Evolutionary conservation across 2,797 vertebrate species (phyloP).

Genomic region (Sebastes ruberrimus): DNA sequence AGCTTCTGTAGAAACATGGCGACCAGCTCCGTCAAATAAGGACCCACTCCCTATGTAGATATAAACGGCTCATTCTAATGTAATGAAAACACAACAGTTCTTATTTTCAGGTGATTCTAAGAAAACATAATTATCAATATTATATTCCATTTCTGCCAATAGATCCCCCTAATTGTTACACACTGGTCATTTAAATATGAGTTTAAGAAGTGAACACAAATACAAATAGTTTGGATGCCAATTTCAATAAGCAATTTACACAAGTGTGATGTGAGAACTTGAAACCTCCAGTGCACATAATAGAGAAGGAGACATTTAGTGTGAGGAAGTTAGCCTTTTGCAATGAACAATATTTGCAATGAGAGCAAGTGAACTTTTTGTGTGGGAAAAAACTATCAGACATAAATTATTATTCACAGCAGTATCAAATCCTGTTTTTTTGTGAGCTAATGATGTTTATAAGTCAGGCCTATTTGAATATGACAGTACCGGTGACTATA

Average conservation of each 20-base stretch:
- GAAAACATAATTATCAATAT: no score
- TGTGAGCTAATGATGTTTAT: neutral
- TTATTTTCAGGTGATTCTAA: no score
- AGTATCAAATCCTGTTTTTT: neutral
- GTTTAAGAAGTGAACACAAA: neutral
- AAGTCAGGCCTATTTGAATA: slow-evolving; percentile 7
- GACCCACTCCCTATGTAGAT: no score
- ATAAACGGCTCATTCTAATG: no score
- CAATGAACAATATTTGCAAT: neutral
- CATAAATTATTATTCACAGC: neutral
- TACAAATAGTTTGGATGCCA: neutral
- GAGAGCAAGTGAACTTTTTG: neutral
- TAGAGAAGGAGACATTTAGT: neutral
- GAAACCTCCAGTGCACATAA: neutral
- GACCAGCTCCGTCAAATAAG: rapidly evolving
- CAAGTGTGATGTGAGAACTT: neutral
- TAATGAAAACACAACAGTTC: no score
- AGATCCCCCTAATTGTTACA: no score
- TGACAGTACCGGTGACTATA: neutral
- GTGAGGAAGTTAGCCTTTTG: neutral
- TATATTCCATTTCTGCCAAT: no score
- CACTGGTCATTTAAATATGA: neutral
- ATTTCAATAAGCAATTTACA: neutral
- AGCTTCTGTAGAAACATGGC: no score
- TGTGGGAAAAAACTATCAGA: no score